Conservation (phyloP, 2,113 vertebrate genomes). For the Setophaga petechia region DNA sequence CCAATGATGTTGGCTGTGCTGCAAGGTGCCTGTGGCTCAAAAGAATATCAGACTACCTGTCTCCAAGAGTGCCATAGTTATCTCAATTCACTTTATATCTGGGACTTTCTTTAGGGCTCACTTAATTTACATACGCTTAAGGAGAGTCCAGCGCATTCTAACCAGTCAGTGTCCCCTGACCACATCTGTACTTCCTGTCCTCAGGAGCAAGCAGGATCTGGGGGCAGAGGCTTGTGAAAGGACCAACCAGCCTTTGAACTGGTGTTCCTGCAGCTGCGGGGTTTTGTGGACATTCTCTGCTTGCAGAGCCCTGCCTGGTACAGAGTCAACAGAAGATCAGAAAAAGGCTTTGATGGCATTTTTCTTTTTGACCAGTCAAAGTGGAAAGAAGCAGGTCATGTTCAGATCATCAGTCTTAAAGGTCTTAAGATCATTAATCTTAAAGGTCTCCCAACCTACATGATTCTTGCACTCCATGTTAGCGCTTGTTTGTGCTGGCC, state of each 20-base stretch:
- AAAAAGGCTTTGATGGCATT: background rate
- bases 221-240: background rate
- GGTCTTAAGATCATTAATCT: background rate
- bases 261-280: background rate
- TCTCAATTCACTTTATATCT: background rate
- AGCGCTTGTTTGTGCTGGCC: background rate
- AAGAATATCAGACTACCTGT: background rate
- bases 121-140: background rate
- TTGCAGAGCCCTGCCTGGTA: background rate
- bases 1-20: rapidly evolving
- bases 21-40: background rate
- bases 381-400: background rate
- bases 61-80: background rate
- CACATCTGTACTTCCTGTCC: rapidly evolving
- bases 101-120: background rate
- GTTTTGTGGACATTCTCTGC: background rate
- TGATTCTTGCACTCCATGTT: background rate
- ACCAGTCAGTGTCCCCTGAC: rapidly evolving
- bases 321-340: background rate
- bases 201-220: background rate
- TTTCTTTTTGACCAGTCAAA: background rate
- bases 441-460: background rate
- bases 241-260: background rate
- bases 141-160: background rate
- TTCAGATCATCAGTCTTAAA: background rate